Base-by-base conservation (phyloP, 2,113 vertebrate species). In the Trogon surrucura region DNA sequence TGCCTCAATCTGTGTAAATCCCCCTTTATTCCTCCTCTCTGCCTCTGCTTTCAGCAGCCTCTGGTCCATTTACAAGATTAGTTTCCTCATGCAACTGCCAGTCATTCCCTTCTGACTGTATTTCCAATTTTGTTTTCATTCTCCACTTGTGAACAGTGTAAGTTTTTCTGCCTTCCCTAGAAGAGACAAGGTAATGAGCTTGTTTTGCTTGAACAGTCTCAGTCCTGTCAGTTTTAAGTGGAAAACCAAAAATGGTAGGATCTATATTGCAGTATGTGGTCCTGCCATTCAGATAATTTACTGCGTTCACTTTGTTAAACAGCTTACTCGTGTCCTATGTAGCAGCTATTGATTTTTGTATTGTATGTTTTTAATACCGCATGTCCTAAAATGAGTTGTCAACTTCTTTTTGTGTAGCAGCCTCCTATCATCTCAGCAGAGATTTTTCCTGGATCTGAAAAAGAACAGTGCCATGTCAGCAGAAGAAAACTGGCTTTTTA, bases 1-100 rank as follows among this genome's bases (percentile, higher is more conserved):
- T 90, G 32, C 34, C 45, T 88, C 82, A 53, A 45, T 94, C 75
- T 92, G 41, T 9, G 1, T 87, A 89, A 97, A 91, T 95, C 61
- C 60, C 11, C 16, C 18, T 91, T 82, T 88, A 83, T 96, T 93
- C 58, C 22, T 88, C 13, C 5, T 67, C 56, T 85, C 69, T 91
- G 65, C 21, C 22, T 83, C 58, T 0, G 1, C 85, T 74, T 80
- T 95, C 85, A 90, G 62, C 85, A 85, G 79, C 56, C 60, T 88
- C 60, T 86, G 85, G 88, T 95, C 90, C 91, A 93, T 95, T 85
- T 95, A 27, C 38, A 67, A 86, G 75, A 88, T 96, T 89, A 86
- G 60, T 93, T 95, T 83, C 57, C 50, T 79, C 21, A 3, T 75
- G 65, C 51, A 88, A 8, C 45, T 95, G 72, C 69, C 88, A 67